Percentiles rank a stretch among this genome's conserved stretches.
Conservation (phyloP, 2,888 invertebrate genomes). For the Campopleginae sp. region DNA sequence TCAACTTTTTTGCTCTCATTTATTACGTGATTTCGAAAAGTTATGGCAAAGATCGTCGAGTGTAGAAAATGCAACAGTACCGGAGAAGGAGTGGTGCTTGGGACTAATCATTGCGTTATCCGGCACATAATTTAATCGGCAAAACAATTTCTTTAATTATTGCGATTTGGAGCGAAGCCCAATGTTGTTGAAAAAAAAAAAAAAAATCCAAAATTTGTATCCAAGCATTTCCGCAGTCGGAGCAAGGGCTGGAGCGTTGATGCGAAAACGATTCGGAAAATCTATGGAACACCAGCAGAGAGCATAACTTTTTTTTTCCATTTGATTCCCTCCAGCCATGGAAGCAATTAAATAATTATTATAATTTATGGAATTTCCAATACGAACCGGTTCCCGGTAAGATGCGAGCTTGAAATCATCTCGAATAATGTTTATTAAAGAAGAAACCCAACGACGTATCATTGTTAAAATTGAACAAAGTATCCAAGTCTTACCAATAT, state of each 20-base stretch:
- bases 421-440: constrained; percentile 10
- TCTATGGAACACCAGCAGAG: neutral
- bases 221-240: neutral
- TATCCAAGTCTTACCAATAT: constrained; percentile 62
- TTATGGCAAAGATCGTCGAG: constrained; percentile 33
- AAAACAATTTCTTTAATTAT: constrained; percentile 12
- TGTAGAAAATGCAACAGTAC: constrained; percentile 12
- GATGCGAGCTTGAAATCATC: constrained; percentile 6
- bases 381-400: neutral
- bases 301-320: neutral
- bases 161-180: constrained; percentile 20
- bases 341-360: neutral
- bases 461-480: constrained; percentile 52
- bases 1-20: constrained; percentile 41
- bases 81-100: constrained; percentile 64
- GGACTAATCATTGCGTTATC: constrained; percentile 49
- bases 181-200: constrained; percentile 18
- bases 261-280: neutral
- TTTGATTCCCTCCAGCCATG: neutral
- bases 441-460: constrained; percentile 38
- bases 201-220: constrained; percentile 31
- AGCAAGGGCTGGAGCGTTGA: constrained; percentile 6
- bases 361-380: neutral
- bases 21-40: constrained; percentile 36
- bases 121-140: constrained; percentile 39